These are phyloP conservation scores for Latrodectus hesperus DNA, from an alignment of 2,888 invertebrate species.

Conservation along the genomic window DNA sequence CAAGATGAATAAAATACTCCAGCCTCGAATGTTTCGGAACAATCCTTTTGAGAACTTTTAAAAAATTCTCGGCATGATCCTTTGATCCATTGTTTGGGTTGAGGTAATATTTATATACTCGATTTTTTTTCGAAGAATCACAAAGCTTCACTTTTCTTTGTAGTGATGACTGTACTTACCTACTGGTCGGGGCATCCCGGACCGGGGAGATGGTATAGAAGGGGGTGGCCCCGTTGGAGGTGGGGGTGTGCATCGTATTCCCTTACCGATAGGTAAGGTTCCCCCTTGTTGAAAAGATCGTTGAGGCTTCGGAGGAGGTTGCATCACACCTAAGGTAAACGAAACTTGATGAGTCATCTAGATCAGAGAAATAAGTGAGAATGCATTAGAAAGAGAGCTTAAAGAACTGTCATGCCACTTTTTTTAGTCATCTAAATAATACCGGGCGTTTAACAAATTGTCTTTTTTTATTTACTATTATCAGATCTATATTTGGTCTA, in stretches of 20 bases:
- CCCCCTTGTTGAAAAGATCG: conserved; percentile 78
- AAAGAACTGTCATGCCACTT: too few relatives aligned
- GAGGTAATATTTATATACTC: background rate
- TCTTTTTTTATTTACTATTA: too few relatives aligned
- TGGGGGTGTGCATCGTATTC: conserved; percentile 70
- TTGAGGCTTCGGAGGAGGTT: conserved; percentile 79
- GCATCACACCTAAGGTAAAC: conserved; percentile 51
- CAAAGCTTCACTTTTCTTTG: background rate
- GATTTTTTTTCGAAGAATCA: background rate
- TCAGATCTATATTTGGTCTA: too few relatives aligned
- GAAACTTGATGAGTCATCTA: too few relatives aligned
- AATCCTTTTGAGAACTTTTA: too few relatives aligned
- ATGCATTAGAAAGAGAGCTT: too few relatives aligned
- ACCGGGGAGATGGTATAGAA: conserved; percentile 71
- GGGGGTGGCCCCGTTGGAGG: conserved; percentile 71
- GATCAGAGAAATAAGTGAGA: too few relatives aligned
- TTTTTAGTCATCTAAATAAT: too few relatives aligned
- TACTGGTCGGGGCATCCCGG: conserved; percentile 69
- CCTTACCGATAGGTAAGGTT: conserved; percentile 71
- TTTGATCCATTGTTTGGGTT: background rate
- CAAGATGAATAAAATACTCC: too few relatives aligned
- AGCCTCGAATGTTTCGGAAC: too few relatives aligned
- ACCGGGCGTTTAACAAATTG: too few relatives aligned
- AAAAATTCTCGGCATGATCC: background rate
- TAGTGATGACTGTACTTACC: conserved; percentile 58